phyloP scores from a whole-genome alignment of 2,113 vertebrate genomes.

The Diphyllodes magnificus region DNA sequence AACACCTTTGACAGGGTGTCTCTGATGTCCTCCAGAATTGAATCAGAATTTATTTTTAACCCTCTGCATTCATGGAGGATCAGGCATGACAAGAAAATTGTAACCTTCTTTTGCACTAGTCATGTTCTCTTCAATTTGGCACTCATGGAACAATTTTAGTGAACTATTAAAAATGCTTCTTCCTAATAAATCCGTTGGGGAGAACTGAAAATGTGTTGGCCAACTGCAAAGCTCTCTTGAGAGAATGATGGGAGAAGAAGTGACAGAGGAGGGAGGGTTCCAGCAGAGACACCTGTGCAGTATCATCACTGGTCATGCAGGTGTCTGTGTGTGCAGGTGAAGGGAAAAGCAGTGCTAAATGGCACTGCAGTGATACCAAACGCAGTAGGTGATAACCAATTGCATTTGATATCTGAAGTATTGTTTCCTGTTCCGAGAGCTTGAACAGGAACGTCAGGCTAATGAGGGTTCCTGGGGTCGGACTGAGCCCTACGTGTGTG shows the following conservation, averaged over 20 bases:
- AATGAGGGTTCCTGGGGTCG: not conserved
- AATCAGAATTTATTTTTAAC: not conserved
- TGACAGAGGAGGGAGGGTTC: not conserved
- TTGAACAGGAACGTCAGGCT: not conserved
- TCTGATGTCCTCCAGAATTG: not conserved
- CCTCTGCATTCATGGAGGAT: not conserved
- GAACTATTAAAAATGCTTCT: not conserved
- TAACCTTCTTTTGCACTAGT: not conserved
- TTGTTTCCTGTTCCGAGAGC: not conserved
- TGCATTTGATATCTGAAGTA: not conserved
- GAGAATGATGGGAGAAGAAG: not conserved
- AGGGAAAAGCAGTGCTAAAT: not conserved
- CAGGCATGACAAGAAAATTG: not conserved
- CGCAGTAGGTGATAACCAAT: no score
- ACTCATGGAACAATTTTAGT: not conserved
- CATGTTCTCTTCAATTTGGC: not conserved
- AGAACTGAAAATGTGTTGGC: not conserved
- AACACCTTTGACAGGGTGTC: not conserved
- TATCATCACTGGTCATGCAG: not conserved
- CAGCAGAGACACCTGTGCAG: not conserved
- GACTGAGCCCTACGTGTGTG: not conserved
- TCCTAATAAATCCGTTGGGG: not conserved
- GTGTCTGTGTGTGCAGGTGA: not conserved
- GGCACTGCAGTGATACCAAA: not conserved
- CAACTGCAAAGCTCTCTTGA: not conserved